Evolutionary conservation across 2,888 invertebrate genomes (phyloP), one percentile per base, ranked within the genome.

Genomic region (Odontocerum albicorne): DNA sequence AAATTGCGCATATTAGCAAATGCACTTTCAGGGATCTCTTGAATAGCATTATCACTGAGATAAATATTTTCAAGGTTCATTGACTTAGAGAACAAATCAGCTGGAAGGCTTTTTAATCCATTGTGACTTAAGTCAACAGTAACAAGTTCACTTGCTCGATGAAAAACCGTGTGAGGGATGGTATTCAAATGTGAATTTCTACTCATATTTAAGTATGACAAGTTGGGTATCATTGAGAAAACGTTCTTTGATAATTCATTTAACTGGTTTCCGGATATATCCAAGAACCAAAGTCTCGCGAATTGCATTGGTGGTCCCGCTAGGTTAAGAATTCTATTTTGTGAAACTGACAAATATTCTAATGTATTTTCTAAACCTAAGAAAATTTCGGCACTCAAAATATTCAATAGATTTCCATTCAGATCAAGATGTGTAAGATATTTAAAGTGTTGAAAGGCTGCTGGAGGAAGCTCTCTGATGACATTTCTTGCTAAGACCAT

Each of bases 401-500:
- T 78, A 15, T 86, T 84, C 45, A 92, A 71, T 54, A 90, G 82
- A 67, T 93, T 93, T 19, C 92, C 89, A 17, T 88, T 87, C 22
- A 94, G 73, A 67, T 92, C 90, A 60, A 94, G 76, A 62, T 82
- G 81, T 57, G 79, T 75, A 42, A 93, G 74, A 60, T 82, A 83
- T 67, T 86, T 84, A 67, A 91, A 91, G 68, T 87, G 85, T 65
- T 86, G 84, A 67, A 94, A 93, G 1, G 91, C 87, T 17, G 84
- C 86, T 0, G 86, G 70, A 0, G 93, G 93, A 54, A 95, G 76
- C 74, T 94, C 93, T 44, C 92, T 81, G 31, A 95, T 90, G 2
- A 94, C 86, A 70, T 95, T 95, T 60, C 90, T 83, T 0, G 91
- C 87, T 21, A 95, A 74, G 1, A 88, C 86, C 49, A 95, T 73